Base-by-base conservation (phyloP, 2,797 vertebrate species). In the Myotis planiceps region DNA sequence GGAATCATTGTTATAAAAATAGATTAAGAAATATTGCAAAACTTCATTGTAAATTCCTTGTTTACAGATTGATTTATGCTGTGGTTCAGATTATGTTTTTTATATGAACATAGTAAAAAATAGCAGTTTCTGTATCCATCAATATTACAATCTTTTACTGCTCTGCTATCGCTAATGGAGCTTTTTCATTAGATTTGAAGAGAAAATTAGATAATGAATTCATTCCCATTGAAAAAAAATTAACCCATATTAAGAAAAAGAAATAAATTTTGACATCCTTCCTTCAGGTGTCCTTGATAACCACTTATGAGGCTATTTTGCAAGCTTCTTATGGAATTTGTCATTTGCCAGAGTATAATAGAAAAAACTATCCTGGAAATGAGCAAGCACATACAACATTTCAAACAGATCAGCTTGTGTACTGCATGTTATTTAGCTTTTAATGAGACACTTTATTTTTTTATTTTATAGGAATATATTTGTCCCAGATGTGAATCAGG, bases 401-500 rank as follows among this genome's bases (percentile, higher is more conserved):
- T 82, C 76, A 29, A 60, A 68, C 13, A 80, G 12, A 53, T 93
- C 34, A 83, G 74, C 53, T 89, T 37, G 3, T 93, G 12, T 93
- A 65, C 9, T 27, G 0, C 23, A 1, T 63, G 60, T n/a, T 63
- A 63, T 42, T 27, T 88, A 51, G 19, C n/a, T 76, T 27, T 34
- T 95, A 34, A 75, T 86, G 74, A 90, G 88, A 90, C 37, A 49
- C 14, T 58, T 89, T 96, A 25, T 53, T 92, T 98, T 63, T 98
- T 27, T 94, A 47, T 93, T 58, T 97, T 97, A 2, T 98, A 99
- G 99, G 99, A 99, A 91, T 99, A 99, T 94, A 99, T 99, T 65
- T 99, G 99, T 96, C 99, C 99, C 8, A 98, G 99, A 96, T 99
- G 99, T 96, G 99, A 99, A 90, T 99, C 99, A 0, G 99, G 99